Conservation (phyloP, 2,113 vertebrate species). For the Clarias gariepinus region DNA sequence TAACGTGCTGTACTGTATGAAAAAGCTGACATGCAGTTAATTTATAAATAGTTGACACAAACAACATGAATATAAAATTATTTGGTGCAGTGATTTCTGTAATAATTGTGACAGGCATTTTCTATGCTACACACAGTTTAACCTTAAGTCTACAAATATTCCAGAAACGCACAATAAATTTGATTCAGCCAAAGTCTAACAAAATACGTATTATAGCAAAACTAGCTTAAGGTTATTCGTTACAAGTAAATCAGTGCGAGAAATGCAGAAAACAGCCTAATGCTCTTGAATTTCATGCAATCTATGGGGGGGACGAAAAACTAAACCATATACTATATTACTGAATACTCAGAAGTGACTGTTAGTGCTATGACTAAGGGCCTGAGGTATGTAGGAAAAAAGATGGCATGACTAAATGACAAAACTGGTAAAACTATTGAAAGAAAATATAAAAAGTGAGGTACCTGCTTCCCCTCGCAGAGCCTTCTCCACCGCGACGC, state of each 20-base stretch:
- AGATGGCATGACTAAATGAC: background rate
- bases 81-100: background rate
- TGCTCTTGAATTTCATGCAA: background rate
- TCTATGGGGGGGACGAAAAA: no score
- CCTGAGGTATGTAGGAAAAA: background rate
- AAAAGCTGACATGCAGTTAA: background rate
- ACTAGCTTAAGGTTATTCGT: background rate
- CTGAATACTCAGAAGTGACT: background rate
- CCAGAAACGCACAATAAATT: background rate
- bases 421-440: background rate
- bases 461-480: constrained; percentile 99
- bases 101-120: background rate
- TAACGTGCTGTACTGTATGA: background rate
- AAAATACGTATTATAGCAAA: background rate
- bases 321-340: background rate
- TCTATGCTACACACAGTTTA: background rate
- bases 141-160: background rate
- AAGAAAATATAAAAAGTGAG: constrained; percentile 35
- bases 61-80: background rate
- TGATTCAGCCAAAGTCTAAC: background rate
- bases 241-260: background rate
- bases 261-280: background rate
- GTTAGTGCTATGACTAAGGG: background rate
- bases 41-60: background rate
- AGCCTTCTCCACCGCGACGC: constrained; percentile 96